phyloP scores from a whole-genome alignment of 2,113 vertebrate species.

The Cyanocitta stelleri region DNA sequence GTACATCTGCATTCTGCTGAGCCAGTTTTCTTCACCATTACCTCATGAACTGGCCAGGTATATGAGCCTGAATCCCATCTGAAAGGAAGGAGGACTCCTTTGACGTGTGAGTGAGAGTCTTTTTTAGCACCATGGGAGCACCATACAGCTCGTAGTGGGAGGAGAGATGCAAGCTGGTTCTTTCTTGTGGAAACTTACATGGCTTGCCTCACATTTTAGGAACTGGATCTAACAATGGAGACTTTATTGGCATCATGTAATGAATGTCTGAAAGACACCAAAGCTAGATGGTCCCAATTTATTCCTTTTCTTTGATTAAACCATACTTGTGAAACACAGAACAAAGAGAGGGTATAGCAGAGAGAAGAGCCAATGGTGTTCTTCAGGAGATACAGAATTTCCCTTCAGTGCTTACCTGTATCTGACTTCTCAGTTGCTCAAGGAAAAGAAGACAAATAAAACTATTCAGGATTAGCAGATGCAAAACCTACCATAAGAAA shows the following conservation, averaged over 20 bases:
- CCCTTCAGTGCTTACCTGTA: background rate
- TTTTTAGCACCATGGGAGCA: background rate
- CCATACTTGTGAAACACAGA: background rate
- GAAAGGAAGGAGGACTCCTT: background rate
- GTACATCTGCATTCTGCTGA: background rate
- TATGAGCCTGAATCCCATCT: background rate
- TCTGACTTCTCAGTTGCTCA: background rate
- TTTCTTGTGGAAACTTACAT: background rate
- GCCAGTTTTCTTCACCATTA: background rate
- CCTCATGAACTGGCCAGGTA: background rate
- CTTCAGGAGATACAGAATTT: background rate
- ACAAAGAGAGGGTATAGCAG: background rate
- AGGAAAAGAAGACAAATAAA: background rate
- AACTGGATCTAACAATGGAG: background rate
- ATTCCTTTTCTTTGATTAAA: constrained; percentile 23
- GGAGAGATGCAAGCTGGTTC: background rate
- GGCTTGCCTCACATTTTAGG: background rate
- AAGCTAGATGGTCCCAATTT: background rate
- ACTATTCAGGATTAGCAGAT: background rate
- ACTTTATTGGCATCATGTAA: background rate
- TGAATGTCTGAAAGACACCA: background rate
- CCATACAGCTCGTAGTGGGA: background rate
- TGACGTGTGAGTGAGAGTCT: background rate
- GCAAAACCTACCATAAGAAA: background rate
- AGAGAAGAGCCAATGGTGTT: background rate